Evolutionary conservation across 2,113 vertebrate species (phyloP).

Genomic region (Festucalex cinctus): DNA sequence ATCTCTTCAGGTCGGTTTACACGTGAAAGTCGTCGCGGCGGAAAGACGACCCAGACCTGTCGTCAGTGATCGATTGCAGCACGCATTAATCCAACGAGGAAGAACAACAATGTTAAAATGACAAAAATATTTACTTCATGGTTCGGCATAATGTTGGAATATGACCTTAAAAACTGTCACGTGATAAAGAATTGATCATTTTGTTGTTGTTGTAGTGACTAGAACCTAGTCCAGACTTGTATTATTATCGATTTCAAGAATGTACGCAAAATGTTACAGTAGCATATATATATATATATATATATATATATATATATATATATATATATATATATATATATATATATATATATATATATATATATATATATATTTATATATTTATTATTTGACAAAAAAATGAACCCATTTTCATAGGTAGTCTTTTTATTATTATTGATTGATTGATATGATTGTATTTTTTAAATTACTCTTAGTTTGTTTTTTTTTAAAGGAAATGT

Average conservation of each 20-base stretch:
- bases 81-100: background rate
- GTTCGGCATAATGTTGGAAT: too few species aligned
- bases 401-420: too few species aligned
- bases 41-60: background rate
- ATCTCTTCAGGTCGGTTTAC: conserved; percentile 6
- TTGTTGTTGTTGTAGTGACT: background rate
- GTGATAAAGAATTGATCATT: background rate
- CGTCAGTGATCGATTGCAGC: conserved; percentile 22
- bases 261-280: background rate
- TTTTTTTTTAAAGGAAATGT: too few species aligned
- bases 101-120: background rate
- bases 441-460: too few species aligned
- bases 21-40: conserved; percentile 32
- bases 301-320: too few species aligned
- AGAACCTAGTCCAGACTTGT: background rate
- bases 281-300: background rate
- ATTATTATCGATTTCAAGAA: too few species aligned
- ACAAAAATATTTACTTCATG: background rate
- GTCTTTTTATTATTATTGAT: too few species aligned
- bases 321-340: too few species aligned
- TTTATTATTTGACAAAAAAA: too few species aligned
- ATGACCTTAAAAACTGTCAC: background rate
- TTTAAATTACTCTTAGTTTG: too few species aligned
- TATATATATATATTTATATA: too few species aligned
- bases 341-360: too few species aligned